phyloP scores from a whole-genome alignment of 2,888 invertebrate species.

The Synergus laeviventris region DNA sequence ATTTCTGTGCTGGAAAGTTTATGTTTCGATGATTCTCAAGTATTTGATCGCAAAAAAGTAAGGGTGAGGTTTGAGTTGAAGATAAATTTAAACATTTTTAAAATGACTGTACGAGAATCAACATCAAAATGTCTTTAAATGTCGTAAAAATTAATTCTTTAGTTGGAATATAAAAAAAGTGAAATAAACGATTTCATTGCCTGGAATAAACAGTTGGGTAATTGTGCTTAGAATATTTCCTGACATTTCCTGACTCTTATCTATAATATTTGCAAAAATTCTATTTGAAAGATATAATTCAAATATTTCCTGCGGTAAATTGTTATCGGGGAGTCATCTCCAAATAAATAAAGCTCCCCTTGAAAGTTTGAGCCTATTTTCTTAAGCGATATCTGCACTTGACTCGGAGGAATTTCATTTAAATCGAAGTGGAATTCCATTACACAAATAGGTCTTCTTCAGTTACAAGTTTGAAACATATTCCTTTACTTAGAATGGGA shows the following conservation, averaged over 20 bases:
- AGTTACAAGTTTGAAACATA: background rate
- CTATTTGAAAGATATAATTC: background rate
- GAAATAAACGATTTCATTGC: too few species aligned
- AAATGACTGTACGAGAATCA: too few species aligned
- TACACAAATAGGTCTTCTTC: background rate
- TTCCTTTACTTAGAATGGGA: background rate
- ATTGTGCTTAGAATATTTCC: background rate
- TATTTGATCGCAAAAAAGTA: background rate
- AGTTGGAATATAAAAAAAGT: background rate
- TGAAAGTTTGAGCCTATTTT: constrained; percentile 6
- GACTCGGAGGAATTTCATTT: constrained; percentile 10
- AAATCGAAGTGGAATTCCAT: constrained; percentile 3
- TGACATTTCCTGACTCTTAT: background rate
- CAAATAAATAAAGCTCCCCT: background rate
- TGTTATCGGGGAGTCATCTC: background rate
- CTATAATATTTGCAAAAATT: background rate
- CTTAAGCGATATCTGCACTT: constrained; percentile 2
- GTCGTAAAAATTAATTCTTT: background rate
- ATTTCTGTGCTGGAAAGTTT: constrained; percentile 12
- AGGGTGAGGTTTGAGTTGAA: background rate
- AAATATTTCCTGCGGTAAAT: background rate
- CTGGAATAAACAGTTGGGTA: background rate
- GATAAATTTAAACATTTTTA: too few species aligned
- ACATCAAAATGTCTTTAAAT: too few species aligned
- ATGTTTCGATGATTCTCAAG: constrained; percentile 5